Conservation (phyloP, 1,140 invertebrate genomes). For the Hormaphis cornu region DNA sequence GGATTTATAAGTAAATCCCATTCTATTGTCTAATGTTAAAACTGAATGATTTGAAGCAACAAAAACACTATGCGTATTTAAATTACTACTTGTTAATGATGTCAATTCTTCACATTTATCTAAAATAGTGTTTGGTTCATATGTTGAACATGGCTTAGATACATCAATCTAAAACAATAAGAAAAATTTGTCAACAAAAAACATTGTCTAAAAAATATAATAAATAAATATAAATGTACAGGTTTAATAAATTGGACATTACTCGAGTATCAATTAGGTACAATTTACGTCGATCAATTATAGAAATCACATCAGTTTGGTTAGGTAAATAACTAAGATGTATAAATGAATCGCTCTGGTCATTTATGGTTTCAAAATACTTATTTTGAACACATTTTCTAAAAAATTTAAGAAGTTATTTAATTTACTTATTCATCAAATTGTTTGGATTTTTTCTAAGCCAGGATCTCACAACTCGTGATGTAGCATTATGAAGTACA, state of each 20-base stretch:
- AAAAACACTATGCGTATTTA: conserved; percentile 12
- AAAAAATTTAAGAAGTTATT: not conserved
- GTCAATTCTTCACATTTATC: conserved; percentile 15
- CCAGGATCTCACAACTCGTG: too few relatives aligned
- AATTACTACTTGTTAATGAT: not conserved
- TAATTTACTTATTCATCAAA: not conserved
- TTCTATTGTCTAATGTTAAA: conserved; percentile 9
- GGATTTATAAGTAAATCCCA: conserved; percentile 6
- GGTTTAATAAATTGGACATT: not conserved
- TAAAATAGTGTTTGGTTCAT: conserved; percentile 4
- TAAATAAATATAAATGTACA: not conserved
- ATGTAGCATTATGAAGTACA: too few relatives aligned
- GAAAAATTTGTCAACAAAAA: not conserved
- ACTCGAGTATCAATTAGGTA: conserved; percentile 5
- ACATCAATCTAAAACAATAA: conserved; percentile 14
- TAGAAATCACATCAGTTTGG: not conserved
- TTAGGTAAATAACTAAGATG: conserved; percentile 7
- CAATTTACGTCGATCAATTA: conserved; percentile 1
- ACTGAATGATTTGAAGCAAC: conserved; percentile 16
- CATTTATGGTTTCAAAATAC: not conserved
- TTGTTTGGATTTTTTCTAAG: not conserved
- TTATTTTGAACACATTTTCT: conserved; percentile 16
- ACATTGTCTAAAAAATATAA: not conserved
- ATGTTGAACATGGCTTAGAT: conserved; percentile 14
- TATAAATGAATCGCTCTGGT: conserved; percentile 15